A percentile compares a stretch with the other conserved stretches of the same genome.
Evolutionary conservation across 35 echinoderm and acorn worm species (phyloP).

Genomic region (Patiria miniata): DNA sequence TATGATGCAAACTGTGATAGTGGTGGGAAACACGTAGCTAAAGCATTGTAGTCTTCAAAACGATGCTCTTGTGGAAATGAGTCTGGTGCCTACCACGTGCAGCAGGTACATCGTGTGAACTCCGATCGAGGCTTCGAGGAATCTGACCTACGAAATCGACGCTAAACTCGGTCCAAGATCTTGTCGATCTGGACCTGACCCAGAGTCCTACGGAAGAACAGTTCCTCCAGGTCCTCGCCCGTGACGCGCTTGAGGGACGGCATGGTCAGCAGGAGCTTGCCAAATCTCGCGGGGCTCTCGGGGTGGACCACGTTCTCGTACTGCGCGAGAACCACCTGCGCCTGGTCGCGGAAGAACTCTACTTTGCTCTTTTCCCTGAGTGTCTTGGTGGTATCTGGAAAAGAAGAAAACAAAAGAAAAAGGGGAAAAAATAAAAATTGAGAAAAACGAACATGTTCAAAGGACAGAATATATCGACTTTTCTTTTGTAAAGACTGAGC

Average conservation of each 20-base stretch:
- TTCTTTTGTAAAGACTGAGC: neutral
- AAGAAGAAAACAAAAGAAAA: neutral
- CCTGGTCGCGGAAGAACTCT: conserved; percentile 94
- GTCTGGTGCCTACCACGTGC: too few species aligned
- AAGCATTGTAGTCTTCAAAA: too few species aligned
- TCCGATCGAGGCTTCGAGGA: too few species aligned
- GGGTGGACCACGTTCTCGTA: conserved; percentile 93
- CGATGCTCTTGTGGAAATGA: too few species aligned
- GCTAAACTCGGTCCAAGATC: conserved; percentile 60
- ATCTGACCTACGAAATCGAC: too few species aligned
- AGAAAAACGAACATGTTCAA: neutral
- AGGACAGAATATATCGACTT: neutral
- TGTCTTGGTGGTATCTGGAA: conserved; percentile 76
- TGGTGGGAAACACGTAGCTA: too few species aligned
- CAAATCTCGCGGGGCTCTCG: conserved; percentile 92
- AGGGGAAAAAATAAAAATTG: neutral
- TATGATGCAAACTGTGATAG: too few species aligned
- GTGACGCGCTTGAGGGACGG: conserved; percentile 77
- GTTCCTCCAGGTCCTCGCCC: conserved; percentile 71
- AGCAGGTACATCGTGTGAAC: too few species aligned
- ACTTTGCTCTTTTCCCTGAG: conserved; percentile 82
- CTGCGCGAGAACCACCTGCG: conserved; percentile 91
- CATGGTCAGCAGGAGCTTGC: conserved; percentile 90
- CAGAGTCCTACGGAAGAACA: conserved; percentile 86
- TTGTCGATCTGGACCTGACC: conserved; percentile 78